Base-by-base conservation (phyloP, 2,888 invertebrate species). In the Eulithis testata region DNA sequence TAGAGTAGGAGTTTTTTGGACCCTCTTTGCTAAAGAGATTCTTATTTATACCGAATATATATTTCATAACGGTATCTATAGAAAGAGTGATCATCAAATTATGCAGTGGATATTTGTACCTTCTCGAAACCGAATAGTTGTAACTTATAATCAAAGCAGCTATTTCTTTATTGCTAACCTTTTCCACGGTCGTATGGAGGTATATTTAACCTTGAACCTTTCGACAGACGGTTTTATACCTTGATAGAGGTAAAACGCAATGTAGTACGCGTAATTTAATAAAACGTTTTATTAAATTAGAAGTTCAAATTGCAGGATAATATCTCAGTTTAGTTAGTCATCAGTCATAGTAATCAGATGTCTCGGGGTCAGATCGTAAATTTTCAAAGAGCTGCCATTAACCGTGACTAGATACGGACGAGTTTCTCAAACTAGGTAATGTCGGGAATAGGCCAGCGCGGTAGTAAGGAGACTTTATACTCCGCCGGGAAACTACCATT, bases 151-250 rank as follows among this genome's bases (percentile, higher is more conserved):
- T 60, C 59, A 31, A 66, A 53, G 60, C 79, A 77, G 76, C 77
- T 77, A 79, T 76, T 70, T 73, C 74, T 79, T 76, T 76, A 78
- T 76, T 73, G 75, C 74, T 69, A 72, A 71, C 70, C 4, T 72
- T 78, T 77, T 79, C 74, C 74, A 76, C 74, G 76, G 74, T 72
- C 72, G 71, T 77, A 70, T 63, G 69, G 63, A 76, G 78, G 79
- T 75, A 78, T 77, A 72, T 74, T 81, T 83, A 78, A 84, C 83
- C 83, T 82, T 80, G 76, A 79, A 76, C 80, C 78, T 79, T 73
- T 72, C 70, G 71, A 79, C 75, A 71, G 76, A 75, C 73, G 71
- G 74, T 75, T 74, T 72, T 74, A 75, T 77, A 73, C 72, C 47
- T 74, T 69, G 65, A 65, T 72, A 71, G 73, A 73, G 76, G 76